Base-by-base conservation (phyloP, 2,888 invertebrate genomes). In the Mythimna albipuncta region DNA sequence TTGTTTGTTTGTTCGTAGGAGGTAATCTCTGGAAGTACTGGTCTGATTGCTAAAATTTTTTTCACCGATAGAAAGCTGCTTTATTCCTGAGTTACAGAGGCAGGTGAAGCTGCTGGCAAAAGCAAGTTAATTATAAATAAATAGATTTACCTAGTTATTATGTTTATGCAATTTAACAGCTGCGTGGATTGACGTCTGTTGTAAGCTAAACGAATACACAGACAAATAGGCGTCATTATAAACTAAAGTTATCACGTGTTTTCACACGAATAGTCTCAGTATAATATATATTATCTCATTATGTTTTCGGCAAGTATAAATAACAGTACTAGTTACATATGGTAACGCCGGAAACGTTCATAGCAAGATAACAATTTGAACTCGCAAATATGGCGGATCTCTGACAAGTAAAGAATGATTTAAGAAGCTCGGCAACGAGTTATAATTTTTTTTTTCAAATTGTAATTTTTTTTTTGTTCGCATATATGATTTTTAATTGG, bases 271-370 rank as follows among this genome's bases (percentile, higher is more conserved):
- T 67, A 81, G 64, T 35, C 19, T 11, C 55, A 62, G 77, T 67
- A 77, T 44, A 44, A 44, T 2, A 44, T 38, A 38, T 47, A 47
- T 47, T 47, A 75, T 69, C 52, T 64, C 69, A 41, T 75, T 80
- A 63, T 57, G 72, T 63, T 59, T 66, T 55, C 50, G 26, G 54
- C 52, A 63, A 54, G 63, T 77, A 77, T 79, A 75, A 68, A 79
- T 73, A 81, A 47, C 65, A 69, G 61, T 81, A 61, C 47, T 47
- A 47, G 55, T 44, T 66, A 82, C 73, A 69, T 64, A 64, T 77
- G 67, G 55, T 67, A 58, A 65, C 50, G 44, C 74, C 82, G 82
- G 80, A 81, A 78, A 74, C 61, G 58, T 67, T 54, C 54, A n/a
- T 65, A 41, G 16, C 73, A 55, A 72, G 69, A 77, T 72, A 76